Evolutionary conservation across 2,113 vertebrate species (phyloP).

Genomic region (Xerus inauris): DNA sequence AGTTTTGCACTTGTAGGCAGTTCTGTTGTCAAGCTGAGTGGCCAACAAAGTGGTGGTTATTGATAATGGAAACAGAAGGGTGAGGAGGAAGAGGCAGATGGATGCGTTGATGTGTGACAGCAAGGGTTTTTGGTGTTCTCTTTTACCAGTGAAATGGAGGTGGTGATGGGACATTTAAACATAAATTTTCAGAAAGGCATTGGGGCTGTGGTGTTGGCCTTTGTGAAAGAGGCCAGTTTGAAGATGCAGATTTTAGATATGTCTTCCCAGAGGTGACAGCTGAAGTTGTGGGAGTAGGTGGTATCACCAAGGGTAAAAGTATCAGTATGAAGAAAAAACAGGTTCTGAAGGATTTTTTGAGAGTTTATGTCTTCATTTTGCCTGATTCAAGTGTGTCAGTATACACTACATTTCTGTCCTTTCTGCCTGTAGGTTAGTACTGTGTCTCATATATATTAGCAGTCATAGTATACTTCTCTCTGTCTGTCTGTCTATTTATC

Average conservation of each 20-base stretch:
- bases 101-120: neutral
- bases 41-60: neutral
- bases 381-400: neutral
- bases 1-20: neutral
- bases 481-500: no score
- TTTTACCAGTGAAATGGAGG: neutral
- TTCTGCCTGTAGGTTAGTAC: neutral
- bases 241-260: neutral
- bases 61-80: neutral
- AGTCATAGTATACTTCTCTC: neutral
- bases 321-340: neutral
- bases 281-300: neutral
- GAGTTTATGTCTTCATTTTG: neutral
- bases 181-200: conserved; percentile 7
- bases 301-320: neutral
- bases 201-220: neutral
- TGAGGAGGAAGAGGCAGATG: neutral
- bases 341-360: neutral
- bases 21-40: neutral
- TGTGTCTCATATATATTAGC: neutral
- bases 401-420: neutral
- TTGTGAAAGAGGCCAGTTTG: neutral
- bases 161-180: neutral
- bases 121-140: neutral
- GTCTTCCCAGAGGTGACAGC: neutral